Conservation (phyloP, 2,797 vertebrate genomes). For the Falco novaeseelandiae region DNA sequence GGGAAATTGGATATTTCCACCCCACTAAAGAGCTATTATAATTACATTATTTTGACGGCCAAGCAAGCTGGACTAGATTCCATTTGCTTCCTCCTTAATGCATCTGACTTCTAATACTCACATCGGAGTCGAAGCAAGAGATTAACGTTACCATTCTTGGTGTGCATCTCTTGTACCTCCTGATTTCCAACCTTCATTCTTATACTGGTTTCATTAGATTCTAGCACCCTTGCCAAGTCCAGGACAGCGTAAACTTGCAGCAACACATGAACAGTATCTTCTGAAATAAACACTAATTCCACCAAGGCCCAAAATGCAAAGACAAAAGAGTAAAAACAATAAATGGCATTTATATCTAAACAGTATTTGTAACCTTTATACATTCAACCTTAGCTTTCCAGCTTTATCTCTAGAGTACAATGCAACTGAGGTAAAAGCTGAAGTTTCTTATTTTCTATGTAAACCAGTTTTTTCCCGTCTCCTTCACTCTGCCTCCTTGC, state of each 20-base stretch:
- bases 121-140: neutral
- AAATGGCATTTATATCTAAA: neutral
- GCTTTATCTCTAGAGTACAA: neutral
- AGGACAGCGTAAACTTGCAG: neutral
- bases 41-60: neutral
- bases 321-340: neutral
- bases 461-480: neutral
- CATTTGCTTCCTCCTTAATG: neutral
- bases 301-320: neutral
- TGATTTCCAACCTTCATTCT: neutral
- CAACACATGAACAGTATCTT: neutral
- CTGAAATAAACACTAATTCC: neutral
- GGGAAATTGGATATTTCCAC: constrained; percentile 18
- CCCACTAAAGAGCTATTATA: constrained; percentile 18
- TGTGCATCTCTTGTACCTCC: neutral
- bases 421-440: neutral
- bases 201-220: neutral
- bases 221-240: neutral
- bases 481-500: neutral
- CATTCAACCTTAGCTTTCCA: neutral
- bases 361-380: neutral
- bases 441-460: neutral
- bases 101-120: neutral
- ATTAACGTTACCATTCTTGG: neutral
- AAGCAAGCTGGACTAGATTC: neutral